These are phyloP conservation scores for Bursaphelenchus okinawaensis DNA, from an alignment of 2,888 invertebrate species.

Conservation along the genomic window DNA sequence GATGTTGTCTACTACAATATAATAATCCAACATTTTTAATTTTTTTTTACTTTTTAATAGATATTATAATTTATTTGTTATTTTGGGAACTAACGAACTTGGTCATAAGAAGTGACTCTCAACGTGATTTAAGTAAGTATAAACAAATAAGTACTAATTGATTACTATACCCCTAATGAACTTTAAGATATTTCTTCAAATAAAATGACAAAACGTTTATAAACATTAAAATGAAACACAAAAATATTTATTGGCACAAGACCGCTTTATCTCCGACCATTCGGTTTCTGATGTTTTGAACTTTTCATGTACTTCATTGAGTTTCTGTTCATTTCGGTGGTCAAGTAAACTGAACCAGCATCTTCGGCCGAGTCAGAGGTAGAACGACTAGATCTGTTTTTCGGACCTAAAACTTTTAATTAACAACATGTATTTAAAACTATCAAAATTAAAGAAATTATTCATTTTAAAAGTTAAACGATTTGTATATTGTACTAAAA, in stretches of 20 bases:
- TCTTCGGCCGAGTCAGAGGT: neutral
- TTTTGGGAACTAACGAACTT: neutral
- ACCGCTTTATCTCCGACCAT: neutral
- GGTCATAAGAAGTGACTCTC: too few relatives aligned
- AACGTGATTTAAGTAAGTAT: too few relatives aligned
- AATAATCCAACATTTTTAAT: neutral
- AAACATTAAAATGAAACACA: neutral
- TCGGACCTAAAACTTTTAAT: neutral
- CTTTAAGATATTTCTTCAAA: neutral
- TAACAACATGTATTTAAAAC: too few relatives aligned
- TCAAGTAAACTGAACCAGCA: neutral
- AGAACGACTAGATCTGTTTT: neutral
- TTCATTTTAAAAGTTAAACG: too few relatives aligned
- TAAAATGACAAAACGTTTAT: too few relatives aligned
- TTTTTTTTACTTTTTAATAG: neutral
- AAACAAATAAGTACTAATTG: too few relatives aligned
- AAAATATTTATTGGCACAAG: neutral
- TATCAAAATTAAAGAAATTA: too few relatives aligned
- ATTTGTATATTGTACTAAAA: too few relatives aligned
- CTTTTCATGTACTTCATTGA: neutral
- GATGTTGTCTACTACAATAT: neutral
- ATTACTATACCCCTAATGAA: too few relatives aligned
- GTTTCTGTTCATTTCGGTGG: neutral
- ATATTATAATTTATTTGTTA: too few relatives aligned
- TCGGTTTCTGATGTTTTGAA: neutral